Evolutionary conservation across 92 coral and sea anemone genomes (phyloP), one percentile per base, ranked within the genome.

Genomic region (Hydrozoanthus gracilis): DNA sequence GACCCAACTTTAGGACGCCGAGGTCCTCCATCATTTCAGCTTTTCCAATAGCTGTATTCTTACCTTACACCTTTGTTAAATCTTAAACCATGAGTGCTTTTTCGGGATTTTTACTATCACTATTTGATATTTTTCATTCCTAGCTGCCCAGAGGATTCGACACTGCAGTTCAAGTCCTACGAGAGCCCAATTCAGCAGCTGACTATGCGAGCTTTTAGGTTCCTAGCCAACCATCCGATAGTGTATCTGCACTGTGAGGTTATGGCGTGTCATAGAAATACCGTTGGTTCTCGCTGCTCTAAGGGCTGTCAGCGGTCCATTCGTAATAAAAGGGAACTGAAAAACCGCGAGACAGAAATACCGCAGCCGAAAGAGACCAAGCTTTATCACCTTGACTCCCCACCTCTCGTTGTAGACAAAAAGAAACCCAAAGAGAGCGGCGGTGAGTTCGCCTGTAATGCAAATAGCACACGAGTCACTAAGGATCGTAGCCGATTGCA

Each of bases 231-330:
- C 39, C 60, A 88, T 47, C 86, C 82, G 7, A 73, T 82, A 58
- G 90, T 82, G 17, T 69, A 88, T 61, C 70, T 88, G 9, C 87
- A 82, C 61, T 88, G 90, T 52, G 79, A 82, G 50, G 86, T 87
- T 13, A 47, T 87, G 79, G 90, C 90, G 47, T 87, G 90, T 45
- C 90, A 87, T 78, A 77, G 44, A 4, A 44, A 87, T 64, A 87
- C 90, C 14, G 73, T 66, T 15, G 73, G 86, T 3, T 87, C 90
- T 6, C 86, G 90, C 60, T 87, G 90, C 75, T 77, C 76, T 44
- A 78, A 51, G 87, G 90, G 90, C 46, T 88, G 90, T 69, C 84
- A 83, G 86, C 90, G 87, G 13, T 79, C 0, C n/a, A 46, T 27
- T 62, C 86, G 90, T 44, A 76, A 76, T 64, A 76, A 76, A n/a